Evolutionary conservation across 2,113 vertebrate genomes (phyloP), one percentile per base, ranked within the genome.

Genomic region (Petrocephalus microphthalmus): DNA sequence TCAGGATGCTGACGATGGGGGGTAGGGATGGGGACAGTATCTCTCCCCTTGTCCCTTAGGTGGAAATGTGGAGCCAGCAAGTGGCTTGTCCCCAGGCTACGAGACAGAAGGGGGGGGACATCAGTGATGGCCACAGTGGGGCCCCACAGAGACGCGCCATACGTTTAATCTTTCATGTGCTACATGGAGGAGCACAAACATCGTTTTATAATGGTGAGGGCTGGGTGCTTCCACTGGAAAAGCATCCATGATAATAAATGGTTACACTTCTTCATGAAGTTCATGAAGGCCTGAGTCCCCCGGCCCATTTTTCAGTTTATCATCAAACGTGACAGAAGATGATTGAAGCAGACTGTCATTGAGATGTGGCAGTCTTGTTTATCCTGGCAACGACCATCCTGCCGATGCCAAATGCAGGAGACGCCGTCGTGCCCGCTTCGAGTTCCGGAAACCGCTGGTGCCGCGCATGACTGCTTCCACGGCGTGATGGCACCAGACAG

Each of bases 111-210:
- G 4, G 52, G 33, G 67, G 67, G 67, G 29, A 3, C 29, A 37
- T 7, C 5, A 19, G 67, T 0, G 37, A n/a, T n/a, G 25, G 47
- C 10, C 84, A 5, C n/a, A 0, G 94, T 94, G 93, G 93, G 93
- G 94, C 93, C 89, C 92, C 94, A 92, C 88, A 10, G 90, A 94
- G 91, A 94, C 93, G 93, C 94, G 94, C 94, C 93, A 94, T 92
- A 94, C 94, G 92, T 92, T 92, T 95, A 91, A 95, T 95, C 95
- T 95, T 96, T 96, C 92, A 96, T 95, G 91, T 89, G 90, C 92
- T 92, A 95, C 94, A 96, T 89, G 92, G 92, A 93, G 29, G 84
- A 85, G n/a, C 52, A 37, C 22, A 54, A 20, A 85, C 22, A 22
- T 8, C 5, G 6, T 51, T 56, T 85, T 11, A 54, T 29, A 22